These are phyloP conservation scores for Percina caprodes DNA, from an alignment of 2,113 vertebrate genomes.

Conservation along the genomic window DNA sequence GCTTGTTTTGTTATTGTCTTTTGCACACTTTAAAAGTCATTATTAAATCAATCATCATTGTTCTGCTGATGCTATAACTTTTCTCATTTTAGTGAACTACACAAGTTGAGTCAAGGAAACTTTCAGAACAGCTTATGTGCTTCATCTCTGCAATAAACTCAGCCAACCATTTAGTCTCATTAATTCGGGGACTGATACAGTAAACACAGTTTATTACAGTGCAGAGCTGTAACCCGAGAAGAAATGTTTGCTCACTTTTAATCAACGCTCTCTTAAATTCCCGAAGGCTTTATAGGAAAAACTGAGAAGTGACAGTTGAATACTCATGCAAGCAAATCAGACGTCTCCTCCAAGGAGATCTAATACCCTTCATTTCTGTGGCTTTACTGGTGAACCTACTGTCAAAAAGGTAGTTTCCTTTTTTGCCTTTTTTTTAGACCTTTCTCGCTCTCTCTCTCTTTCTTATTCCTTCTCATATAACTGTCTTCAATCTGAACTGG, in stretches of 20 bases:
- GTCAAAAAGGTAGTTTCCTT: conserved; percentile 28
- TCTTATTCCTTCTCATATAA: conserved; percentile 49
- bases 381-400: conserved; percentile 53
- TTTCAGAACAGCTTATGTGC: conserved; percentile 49
- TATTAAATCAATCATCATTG: not conserved
- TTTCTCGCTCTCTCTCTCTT: not conserved
- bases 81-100: not conserved
- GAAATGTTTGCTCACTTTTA: conserved; percentile 74
- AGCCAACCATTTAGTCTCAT: conserved; percentile 66
- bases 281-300: conserved; percentile 55
- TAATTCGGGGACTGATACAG: conserved; percentile 65
- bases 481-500: conserved; percentile 48
- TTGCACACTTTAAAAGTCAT: not conserved
- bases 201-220: conserved; percentile 75
- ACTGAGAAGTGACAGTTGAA: conserved; percentile 47
- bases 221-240: conserved; percentile 56
- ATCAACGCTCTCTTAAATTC: conserved; percentile 64
- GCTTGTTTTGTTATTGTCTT: too few relatives aligned
- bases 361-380: conserved; percentile 61
- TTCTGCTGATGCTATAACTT: conserved; percentile 1
- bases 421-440: too few relatives aligned
- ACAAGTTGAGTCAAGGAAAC: conserved; percentile 25
- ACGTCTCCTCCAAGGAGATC: conserved; percentile 38
- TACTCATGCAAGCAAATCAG: conserved; percentile 48
- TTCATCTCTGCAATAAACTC: conserved; percentile 45